Conservation (phyloP, 2,797 vertebrate genomes). For the Amazona ochrocephala region DNA sequence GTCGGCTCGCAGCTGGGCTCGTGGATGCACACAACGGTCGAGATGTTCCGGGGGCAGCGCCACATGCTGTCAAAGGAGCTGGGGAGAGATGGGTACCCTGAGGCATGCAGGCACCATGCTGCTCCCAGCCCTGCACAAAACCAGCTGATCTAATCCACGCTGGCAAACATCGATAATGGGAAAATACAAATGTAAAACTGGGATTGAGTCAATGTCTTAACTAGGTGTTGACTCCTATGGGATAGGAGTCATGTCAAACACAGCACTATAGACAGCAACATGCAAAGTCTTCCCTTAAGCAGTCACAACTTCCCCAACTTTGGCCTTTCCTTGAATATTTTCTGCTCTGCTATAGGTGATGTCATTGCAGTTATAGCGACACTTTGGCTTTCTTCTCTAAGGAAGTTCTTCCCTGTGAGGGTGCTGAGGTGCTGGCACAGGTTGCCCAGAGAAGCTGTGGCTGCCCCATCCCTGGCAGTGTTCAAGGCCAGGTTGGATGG, state of each 20-base stretch:
- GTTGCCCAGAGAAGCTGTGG: too few relatives aligned
- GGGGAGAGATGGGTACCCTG: not conserved
- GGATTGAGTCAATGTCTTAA: not conserved
- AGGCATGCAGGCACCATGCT: fast-evolving
- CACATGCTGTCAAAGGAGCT: slow-evolving; percentile 79
- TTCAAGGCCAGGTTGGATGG: not conserved
- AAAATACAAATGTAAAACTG: not conserved
- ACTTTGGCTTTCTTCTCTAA: not conserved
- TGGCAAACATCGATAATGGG: not conserved
- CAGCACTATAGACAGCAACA: not conserved
- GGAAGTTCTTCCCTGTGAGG: not conserved
- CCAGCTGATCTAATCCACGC: fast-evolving
- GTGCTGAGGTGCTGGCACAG: not conserved
- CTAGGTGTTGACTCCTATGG: not conserved
- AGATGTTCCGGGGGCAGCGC: slow-evolving; percentile 87
- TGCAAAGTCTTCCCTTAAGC: not conserved
- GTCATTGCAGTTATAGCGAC: not conserved
- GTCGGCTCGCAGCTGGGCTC: slow-evolving; percentile 78
- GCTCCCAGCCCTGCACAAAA: not conserved
- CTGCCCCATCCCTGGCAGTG: not conserved
- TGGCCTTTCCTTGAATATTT: not conserved
- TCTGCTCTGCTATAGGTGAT: not conserved
- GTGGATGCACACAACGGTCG: slow-evolving; percentile 89
- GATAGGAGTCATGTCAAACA: not conserved
- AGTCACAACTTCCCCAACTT: not conserved